Evolutionary conservation across 2,888 invertebrate species (phyloP).

Genomic region (Carabus problematicus): DNA sequence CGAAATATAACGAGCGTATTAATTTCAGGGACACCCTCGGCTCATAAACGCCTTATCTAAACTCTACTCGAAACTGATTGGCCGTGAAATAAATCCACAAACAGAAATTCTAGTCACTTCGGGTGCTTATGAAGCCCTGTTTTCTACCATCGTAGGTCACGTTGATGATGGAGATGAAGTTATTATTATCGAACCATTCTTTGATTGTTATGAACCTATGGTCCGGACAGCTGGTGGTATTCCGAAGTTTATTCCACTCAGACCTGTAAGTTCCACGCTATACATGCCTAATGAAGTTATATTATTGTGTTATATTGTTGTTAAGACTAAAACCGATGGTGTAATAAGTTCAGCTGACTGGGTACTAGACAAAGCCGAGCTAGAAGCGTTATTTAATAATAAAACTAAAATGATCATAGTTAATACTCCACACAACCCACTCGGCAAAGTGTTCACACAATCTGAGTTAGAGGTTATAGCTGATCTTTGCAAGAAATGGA

Average conservation of each 20-base stretch:
- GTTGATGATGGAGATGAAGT: conserved; percentile 89
- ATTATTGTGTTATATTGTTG: conserved; percentile 27
- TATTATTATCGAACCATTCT: conserved; percentile 97
- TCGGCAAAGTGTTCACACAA: conserved; percentile 85
- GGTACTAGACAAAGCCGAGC: conserved; percentile 83
- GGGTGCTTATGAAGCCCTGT: conserved; percentile 96
- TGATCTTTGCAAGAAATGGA: conserved; percentile 87
- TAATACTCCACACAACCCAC: conserved; percentile 98
- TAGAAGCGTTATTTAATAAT: conserved; percentile 79
- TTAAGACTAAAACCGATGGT: conserved; percentile 56
- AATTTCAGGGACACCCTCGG: conserved; percentile 85
- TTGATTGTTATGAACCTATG: conserved; percentile 98
- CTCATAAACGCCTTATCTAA: conserved; percentile 84
- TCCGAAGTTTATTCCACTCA: conserved; percentile 85
- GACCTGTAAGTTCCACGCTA: conserved; percentile 67
- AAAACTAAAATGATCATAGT: conserved; percentile 94
- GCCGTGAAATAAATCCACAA: conserved; percentile 79
- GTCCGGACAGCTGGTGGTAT: conserved; percentile 86
- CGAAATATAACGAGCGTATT: conserved; percentile 2
- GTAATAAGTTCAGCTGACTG: conserved; percentile 82
- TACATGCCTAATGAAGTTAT: neutral
- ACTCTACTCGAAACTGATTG: conserved; percentile 82
- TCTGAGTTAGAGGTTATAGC: conserved; percentile 81
- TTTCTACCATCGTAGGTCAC: conserved; percentile 81
- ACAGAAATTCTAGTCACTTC: conserved; percentile 87